Evolutionary conservation across 2,797 vertebrate genomes (phyloP).

Genomic region (Leptodactylus fallax): DNA sequence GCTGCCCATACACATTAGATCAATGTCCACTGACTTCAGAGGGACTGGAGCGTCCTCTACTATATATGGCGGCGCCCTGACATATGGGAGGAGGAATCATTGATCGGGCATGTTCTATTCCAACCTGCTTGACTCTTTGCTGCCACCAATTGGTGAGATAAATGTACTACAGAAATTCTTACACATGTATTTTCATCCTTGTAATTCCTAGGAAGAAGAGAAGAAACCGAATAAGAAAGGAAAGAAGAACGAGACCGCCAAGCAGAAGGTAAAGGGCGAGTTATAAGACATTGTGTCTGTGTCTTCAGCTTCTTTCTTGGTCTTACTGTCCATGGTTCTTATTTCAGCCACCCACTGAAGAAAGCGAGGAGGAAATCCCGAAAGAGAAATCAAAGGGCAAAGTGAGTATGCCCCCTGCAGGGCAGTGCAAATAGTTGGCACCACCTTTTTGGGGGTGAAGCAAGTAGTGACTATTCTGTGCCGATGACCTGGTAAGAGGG

Average conservation of each 20-base stretch:
- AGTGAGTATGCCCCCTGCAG: conserved; percentile 35
- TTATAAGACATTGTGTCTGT: background rate
- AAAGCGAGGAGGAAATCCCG: conserved; percentile 41
- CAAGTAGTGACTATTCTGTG: background rate
- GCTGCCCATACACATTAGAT: background rate
- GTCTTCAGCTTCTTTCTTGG: background rate
- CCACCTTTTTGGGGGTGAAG: background rate
- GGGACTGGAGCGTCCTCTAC: no score
- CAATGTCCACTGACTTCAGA: background rate
- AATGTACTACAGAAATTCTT: background rate
- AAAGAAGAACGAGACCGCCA: conserved; percentile 65
- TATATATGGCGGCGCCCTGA: no score
- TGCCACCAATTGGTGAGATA: no score
- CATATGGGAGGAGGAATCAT: no score
- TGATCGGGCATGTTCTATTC: no score
- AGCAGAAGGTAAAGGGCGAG: conserved; percentile 45
- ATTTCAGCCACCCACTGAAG: conserved; percentile 25
- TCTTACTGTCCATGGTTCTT: background rate
- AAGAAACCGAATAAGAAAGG: conserved; percentile 65
- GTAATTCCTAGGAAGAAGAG: conserved; percentile 66
- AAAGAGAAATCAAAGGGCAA: conserved; percentile 50
- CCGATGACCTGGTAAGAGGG: background rate
- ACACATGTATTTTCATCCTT: background rate
- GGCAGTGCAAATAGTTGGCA: no score
- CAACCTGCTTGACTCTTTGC: no score